Evolutionary conservation across 2,888 invertebrate genomes (phyloP), one percentile per base, ranked within the genome.

Genomic region (Melanophora roralis): DNA sequence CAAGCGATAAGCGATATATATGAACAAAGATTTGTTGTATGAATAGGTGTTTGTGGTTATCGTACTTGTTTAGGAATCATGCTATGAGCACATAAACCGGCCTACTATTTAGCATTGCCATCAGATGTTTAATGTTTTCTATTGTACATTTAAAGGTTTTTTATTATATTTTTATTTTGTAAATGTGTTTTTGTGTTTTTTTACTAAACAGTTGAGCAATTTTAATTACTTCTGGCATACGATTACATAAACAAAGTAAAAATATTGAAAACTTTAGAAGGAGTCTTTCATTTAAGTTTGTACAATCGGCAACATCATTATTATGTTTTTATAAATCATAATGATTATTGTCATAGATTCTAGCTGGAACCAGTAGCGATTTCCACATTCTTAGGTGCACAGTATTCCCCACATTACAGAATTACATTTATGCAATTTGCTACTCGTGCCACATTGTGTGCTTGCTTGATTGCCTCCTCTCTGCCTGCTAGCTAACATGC

Each of bases 201-300:
- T 68, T 38, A 71, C 67, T 68, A 51, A 72, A 76, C 71, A 80
- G 80, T 80, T 72, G 80, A 76, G 72, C 57, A 80, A 80, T 80
- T 80, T 80, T 80, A 80, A 80, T 80, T 80, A 80, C 75, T 80
- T 75, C 72, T 72, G 57, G 72, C 67, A 76, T 75, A 76, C 60
- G 59, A 67, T 72, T 68, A 49, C 55, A 65, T 71, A 74, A 74
- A 67, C 64, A 72, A 72, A 76, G 49, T 59, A 60, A 68, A 71
- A 51, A 23, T 62, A 72, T 72, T 72, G 75, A 49, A 62, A 78
- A 62, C 3, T 47, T 55, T 74, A n/a, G 12, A 60, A 72, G 60
- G 68, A 73, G 57, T 40, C 68, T 69, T 74, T 21, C 32, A 45
- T 40, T 47, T 38, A 0, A 43, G 27, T 43, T 14, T 51, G 19